Base-by-base conservation (phyloP, 2,888 invertebrate species). In the Eupithecia exiguata region DNA sequence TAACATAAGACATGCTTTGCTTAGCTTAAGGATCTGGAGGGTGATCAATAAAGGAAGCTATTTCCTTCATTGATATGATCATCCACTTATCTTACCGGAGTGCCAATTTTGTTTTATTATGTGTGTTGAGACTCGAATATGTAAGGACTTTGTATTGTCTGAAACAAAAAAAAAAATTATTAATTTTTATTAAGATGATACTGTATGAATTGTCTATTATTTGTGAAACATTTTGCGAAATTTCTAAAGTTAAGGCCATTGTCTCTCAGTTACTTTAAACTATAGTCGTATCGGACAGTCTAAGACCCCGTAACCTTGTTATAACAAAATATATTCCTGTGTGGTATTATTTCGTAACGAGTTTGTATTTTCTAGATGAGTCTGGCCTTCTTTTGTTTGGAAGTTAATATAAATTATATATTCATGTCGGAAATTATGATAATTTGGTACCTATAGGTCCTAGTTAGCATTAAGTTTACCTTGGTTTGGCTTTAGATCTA, bases 271-370 rank as follows among this genome's bases (percentile, higher is more conserved):
- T 4, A 53, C 12, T 58, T 58, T 30, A 30, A 30, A 30, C 4
- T n/a, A 14, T 18, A 62, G 18, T 35, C 62, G 30, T 62, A 35
- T 62, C 30, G 62, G 62, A 62, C 1, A 35, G 35, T 4, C 6
- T 62, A 62, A 62, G 10, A 58, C 21, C 10, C 58, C 58, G 0
- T 4, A 21, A 53, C 53, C 53, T 58, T 58, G 25, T 14, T 78
- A 70, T 78, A 77, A 77, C 75, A 74, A 77, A 71, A 53, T 62
- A 72, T 21, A 21, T 53, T 77, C 76, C 66, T 68, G 73, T 74
- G 78, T 74, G 66, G 71, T 74, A 77, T 74, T 78, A 70, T 77
- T 77, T 72, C 73, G 66, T 71, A 79, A 78, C 74, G 76, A 77
- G 74, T 75, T 75, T 68, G 68, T 78, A 69, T 77, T 75, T 74